These are phyloP conservation scores for Delichon dasypus DNA, from an alignment of 2,797 vertebrate species.

Conservation along the genomic window DNA sequence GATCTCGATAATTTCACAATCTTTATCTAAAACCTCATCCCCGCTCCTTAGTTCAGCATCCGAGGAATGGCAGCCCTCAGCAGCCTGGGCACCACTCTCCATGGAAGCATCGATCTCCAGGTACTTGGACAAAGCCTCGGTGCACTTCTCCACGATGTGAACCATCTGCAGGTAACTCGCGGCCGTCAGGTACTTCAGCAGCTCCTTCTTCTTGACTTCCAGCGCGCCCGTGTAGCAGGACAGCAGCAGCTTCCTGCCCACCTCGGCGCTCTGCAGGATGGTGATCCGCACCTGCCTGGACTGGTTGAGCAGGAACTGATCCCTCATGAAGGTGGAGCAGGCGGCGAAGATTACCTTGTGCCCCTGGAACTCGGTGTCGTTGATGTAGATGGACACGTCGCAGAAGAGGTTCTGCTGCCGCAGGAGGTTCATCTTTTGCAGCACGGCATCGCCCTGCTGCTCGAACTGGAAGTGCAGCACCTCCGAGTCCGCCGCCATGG, in stretches of 20 bases:
- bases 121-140: constrained; percentile 79
- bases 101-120: constrained; percentile 75
- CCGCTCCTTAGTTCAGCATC: constrained; percentile 60
- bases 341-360: constrained; percentile 98
- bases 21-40: constrained; percentile 68
- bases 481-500: constrained; percentile 92
- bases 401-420: constrained; percentile 95
- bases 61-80: constrained; percentile 71
- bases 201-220: constrained; percentile 93
- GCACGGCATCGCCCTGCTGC: constrained; percentile 91
- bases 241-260: constrained; percentile 89
- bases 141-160: constrained; percentile 96
- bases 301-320: constrained; percentile 96
- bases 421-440: constrained; percentile 95
- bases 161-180: constrained; percentile 99
- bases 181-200: constrained; percentile 94
- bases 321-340: constrained; percentile 94
- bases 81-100: constrained; percentile 49
- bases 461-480: constrained; percentile 94
- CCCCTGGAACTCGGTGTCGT: constrained; percentile 92
- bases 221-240: constrained; percentile 96
- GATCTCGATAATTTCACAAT: constrained; percentile 82
- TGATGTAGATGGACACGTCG: constrained; percentile 94
- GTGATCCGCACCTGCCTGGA: constrained; percentile 92
- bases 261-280: constrained; percentile 92